Base-by-base conservation (phyloP, 2,888 invertebrate genomes). In the Pristionchus mayeri region DNA sequence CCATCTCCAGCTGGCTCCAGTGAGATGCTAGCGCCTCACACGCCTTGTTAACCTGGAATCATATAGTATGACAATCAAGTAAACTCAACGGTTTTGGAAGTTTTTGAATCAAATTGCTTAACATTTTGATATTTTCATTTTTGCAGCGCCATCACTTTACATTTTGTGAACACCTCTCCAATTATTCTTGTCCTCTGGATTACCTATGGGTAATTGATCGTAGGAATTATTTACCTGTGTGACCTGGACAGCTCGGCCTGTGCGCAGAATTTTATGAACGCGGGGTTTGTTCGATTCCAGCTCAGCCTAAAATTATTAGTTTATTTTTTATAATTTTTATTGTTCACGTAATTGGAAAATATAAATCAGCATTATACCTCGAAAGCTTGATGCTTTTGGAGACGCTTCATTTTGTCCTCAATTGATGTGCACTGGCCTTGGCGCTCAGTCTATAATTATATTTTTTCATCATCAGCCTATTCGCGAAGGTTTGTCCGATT, bases 321-420 rank as follows among this genome's bases (percentile, higher is more conserved):
- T n/a, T n/a, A n/a, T n/a, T n/a, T n/a, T n/a, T n/a, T n/a, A n/a
- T n/a, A n/a, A n/a, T n/a, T n/a, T n/a, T n/a, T n/a, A n/a, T n/a
- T n/a, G n/a, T n/a, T n/a, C n/a, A n/a, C n/a, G n/a, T n/a, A n/a
- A n/a, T n/a, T n/a, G n/a, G n/a, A n/a, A n/a, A n/a, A n/a, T n/a
- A n/a, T n/a, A n/a, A n/a, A n/a, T n/a, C n/a, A n/a, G n/a, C n/a
- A 63, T 63, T 18, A 34, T 54, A 79, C 79, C 71, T 83, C 83
- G 52, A 83, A 83, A 6, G 83, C 83, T 52, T 87, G 88, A 93
- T 97, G 97, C 93, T 97, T 97, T 93, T 97, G 97, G 50, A 98
- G 94, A 92, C 96, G 96, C 94, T 97, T 97, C 90, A 98, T 97
- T 94, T 98, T 98, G 91, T 97, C 98, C 92, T 98, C 97, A 3